Conservation (phyloP, 2,888 invertebrate genomes). For the Cordylochernes scorpioides region DNA sequence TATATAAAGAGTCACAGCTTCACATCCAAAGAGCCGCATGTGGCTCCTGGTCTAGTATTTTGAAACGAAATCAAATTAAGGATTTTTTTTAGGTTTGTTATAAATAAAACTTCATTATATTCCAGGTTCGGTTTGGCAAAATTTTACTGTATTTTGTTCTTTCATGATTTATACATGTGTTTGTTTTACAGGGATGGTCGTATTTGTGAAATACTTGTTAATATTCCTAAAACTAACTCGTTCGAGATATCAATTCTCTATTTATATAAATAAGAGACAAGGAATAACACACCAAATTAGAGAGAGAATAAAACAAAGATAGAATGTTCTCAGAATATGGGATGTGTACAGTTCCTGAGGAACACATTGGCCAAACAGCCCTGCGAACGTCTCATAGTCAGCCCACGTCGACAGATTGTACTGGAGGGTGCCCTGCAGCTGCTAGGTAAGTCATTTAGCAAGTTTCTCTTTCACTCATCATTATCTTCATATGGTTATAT, state of each 20-base stretch:
- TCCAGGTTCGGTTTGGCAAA: too few species aligned
- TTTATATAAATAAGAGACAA: neutral
- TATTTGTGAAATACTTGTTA: neutral
- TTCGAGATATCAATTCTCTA: too few species aligned
- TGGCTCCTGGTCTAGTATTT: too few species aligned
- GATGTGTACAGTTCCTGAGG: conserved; percentile 27
- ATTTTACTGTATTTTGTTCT: too few species aligned
- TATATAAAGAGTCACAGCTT: too few species aligned
- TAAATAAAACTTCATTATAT: too few species aligned
- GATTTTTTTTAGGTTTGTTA: too few species aligned
- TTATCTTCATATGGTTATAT: neutral
- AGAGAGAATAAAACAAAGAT: neutral
- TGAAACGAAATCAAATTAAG: too few species aligned
- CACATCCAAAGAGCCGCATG: too few species aligned
- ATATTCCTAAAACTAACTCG: neutral
- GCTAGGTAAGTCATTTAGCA: conserved; percentile 19
- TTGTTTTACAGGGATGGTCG: neutral
- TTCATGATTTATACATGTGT: neutral
- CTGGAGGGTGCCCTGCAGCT: conserved; percentile 25
- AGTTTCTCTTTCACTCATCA: neutral
- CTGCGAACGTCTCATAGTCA: conserved; percentile 32
- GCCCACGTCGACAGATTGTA: conserved; percentile 26
- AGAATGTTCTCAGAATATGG: neutral
- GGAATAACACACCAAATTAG: neutral
- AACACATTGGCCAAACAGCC: conserved; percentile 31